phyloP scores from a whole-genome alignment of 2,888 invertebrate genomes.

The Axea sp. region DNA sequence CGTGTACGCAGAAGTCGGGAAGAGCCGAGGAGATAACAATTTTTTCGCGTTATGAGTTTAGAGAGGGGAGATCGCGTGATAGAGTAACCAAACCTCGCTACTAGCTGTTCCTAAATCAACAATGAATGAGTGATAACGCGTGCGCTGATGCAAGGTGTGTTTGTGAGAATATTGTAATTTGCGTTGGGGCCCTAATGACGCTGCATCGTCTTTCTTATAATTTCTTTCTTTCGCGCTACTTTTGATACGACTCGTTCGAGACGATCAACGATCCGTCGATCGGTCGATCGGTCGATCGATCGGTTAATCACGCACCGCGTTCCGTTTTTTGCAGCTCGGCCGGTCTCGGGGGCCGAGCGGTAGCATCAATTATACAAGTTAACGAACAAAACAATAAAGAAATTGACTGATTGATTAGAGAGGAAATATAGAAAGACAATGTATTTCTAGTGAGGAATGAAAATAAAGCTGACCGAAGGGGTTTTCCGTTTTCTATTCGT shows the following conservation, averaged over 20 bases:
- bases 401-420: slow-evolving; percentile 35
- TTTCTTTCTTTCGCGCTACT: slow-evolving; percentile 33
- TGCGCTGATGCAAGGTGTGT: slow-evolving; percentile 73
- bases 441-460: slow-evolving; percentile 47
- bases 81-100: slow-evolving; percentile 79
- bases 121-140: slow-evolving; percentile 78
- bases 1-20: slow-evolving; percentile 41
- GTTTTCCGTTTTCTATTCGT: slow-evolving; percentile 72
- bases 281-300: background rate
- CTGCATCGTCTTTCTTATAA: slow-evolving; percentile 38
- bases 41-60: slow-evolving; percentile 73
- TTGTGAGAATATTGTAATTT: slow-evolving; percentile 66
- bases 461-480: slow-evolving; percentile 53
- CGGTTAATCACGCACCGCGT: too few relatives aligned
- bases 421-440: slow-evolving; percentile 57
- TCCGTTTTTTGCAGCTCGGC: too few relatives aligned
- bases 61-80: slow-evolving; percentile 78
- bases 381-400: slow-evolving; percentile 18
- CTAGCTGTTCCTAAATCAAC: slow-evolving; percentile 79
- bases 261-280: background rate
- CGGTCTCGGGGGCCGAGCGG: too few relatives aligned
- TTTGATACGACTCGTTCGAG: slow-evolving; percentile 15
- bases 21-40: slow-evolving; percentile 19
- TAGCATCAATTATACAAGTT: background rate
- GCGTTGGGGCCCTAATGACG: slow-evolving; percentile 47